Evolutionary conservation across 1,140 invertebrate genomes (phyloP), one percentile per base, ranked within the genome.

Genomic region (Hycleus cichorii): DNA sequence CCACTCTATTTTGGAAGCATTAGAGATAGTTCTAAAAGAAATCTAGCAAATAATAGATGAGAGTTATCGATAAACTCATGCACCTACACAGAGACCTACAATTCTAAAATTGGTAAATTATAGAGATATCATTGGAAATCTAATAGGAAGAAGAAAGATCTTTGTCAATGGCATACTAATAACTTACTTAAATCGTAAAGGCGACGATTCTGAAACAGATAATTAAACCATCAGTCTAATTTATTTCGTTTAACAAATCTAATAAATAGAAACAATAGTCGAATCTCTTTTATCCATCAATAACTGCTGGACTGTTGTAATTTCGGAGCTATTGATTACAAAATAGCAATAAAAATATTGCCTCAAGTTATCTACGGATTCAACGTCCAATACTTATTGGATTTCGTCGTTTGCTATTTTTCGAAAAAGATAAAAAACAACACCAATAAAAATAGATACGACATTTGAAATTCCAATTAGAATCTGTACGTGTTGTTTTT

Each of bases 121-220:
- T 42, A 42, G 11, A 42, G 3, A 42, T 3, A 42, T 42, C 4
- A n/a, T 9, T 42, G 11, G 11, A 5, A n/a, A n/a, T 42, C 11
- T n/a, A 42, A 42, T 10, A n/a, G 11, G 11, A 10, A 42, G 11
- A 42, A 42, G 40, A 4, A 42, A 10, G 9, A 39, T n/a, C 40
- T 42, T 10, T n/a, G 40, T 32, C 40, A 42, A 6, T 39, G 9
- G 4, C 3, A 6, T 6, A 11, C 47, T 51, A 61, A 38, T 53
- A 52, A 61, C 59, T 61, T 61, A 61, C 46, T 57, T 55, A 57
- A 45, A 47, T 51, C 56, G 59, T 57, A 61, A 57, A 38, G 59
- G 59, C 54, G 59, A 57, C 43, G 59, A 52, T 57, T 61, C 59
- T 61, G 59, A 61, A 61, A 61, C 59, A 61, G 42, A 61, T 52